These are phyloP conservation scores for Chymomyza amoena DNA, from an alignment of 2,888 invertebrate genomes.

Conservation along the genomic window DNA sequence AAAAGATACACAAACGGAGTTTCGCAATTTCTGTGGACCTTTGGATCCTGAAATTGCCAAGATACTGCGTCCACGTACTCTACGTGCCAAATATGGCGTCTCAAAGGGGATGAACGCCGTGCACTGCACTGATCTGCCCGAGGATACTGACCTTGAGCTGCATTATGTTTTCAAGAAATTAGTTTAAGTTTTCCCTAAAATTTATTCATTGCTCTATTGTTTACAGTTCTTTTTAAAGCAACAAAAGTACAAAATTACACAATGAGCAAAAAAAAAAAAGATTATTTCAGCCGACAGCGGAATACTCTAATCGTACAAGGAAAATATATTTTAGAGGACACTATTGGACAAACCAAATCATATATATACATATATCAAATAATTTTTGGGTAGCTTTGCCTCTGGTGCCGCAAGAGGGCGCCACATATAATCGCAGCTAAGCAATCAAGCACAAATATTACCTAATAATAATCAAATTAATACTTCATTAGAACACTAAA, in stretches of 20 bases:
- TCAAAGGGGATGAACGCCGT: conserved; percentile 92
- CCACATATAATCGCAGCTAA: too few species aligned
- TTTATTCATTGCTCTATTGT: neutral
- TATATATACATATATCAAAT: too few species aligned
- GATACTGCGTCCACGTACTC: conserved; percentile 88
- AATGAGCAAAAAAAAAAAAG: neutral
- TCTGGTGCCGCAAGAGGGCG: too few species aligned
- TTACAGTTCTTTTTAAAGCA: neutral
- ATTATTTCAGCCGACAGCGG: too few species aligned
- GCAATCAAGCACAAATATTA: too few species aligned
- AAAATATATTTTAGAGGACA: too few species aligned
- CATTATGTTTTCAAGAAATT: conserved; percentile 90
- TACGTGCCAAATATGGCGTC: conserved; percentile 91
- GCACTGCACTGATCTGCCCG: conserved; percentile 95
- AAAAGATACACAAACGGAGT: conserved; percentile 83
- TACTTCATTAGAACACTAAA: too few species aligned
- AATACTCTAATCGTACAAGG: too few species aligned
- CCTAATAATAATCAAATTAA: too few species aligned
- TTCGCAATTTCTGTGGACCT: conserved; percentile 92
- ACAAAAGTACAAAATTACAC: conserved; percentile 45
- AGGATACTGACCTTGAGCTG: conserved; percentile 91
- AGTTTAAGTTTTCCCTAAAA: conserved; percentile 43
- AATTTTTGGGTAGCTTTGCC: too few species aligned
- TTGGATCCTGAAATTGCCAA: conserved; percentile 94
- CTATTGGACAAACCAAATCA: too few species aligned